Evolutionary conservation across 1,140 invertebrate species (phyloP), one percentile per base, ranked within the genome.

Genomic region (Leptoteleia sp.): DNA sequence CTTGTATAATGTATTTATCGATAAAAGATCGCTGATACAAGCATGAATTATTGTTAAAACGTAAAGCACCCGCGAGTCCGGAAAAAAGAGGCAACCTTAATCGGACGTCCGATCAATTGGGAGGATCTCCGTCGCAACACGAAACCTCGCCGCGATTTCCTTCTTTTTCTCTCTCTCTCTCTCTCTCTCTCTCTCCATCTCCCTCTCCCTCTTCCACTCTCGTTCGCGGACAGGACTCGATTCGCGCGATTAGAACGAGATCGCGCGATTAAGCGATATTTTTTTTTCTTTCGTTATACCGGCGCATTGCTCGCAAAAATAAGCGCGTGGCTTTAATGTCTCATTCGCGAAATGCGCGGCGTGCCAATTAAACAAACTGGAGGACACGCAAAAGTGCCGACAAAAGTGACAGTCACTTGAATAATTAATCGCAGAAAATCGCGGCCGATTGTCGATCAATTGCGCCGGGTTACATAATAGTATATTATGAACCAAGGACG

Each of bases 351-450:
- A 40, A 57, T 37, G 29, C 42, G 29, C 8, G 16, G 65, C 50
- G 54, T 27, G n/a, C n/a, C n/a, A 57, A 71, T 71, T 71, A 61
- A 54, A 71, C 67, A 61, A 71, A 52, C 45, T 42, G 22, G 11
- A n/a, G 25, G 17, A 25, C 13, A 25, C 16, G 38, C n/a, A 25
- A 29, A 15, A 16, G 29, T 12, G 19, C 7, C 19, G 7, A 19
- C 17, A 61, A 70, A 64, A 71, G 47, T 42, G 38, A 61, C 45
- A 61, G 47, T 61, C 54, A 61, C 54, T 43, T 45, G 35, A 61
- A 61, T 54, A 61, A 61, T 61, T 52, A 45, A 61, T 71, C 37
- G 22, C 38, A 15, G 25, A 17, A 40, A 50, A 48, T n/a, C 31
- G 37, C n/a, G 22, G 16, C 8, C 3, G 57, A 48, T 48, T 40